phyloP scores from a whole-genome alignment of 2,113 vertebrate genomes.

The Felis chaus region DNA sequence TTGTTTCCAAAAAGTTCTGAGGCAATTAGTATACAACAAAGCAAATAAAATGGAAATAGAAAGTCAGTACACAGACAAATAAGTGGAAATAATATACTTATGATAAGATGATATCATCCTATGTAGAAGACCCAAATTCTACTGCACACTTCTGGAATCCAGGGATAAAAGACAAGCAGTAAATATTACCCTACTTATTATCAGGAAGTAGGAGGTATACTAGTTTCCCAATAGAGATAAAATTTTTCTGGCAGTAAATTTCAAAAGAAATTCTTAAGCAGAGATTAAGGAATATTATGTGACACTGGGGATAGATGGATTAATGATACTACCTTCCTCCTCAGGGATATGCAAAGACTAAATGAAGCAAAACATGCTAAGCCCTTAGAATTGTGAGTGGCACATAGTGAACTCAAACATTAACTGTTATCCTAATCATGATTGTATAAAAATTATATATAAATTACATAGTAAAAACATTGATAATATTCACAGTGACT shows the following conservation, averaged over 20 bases:
- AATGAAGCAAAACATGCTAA: background rate
- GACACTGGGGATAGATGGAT: background rate
- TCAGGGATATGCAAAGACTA: background rate
- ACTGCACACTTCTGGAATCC: background rate
- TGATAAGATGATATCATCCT: background rate
- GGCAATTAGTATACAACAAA: background rate
- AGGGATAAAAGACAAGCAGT: background rate
- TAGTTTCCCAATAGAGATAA: background rate
- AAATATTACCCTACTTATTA: background rate
- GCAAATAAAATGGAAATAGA: background rate
- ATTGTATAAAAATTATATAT: background rate
- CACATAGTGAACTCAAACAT: background rate
- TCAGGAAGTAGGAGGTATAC: background rate
- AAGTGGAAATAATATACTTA: background rate
- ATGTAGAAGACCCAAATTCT: background rate
- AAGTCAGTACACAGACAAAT: background rate
- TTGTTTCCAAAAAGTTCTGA: conserved; percentile 1
- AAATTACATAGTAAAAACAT: background rate
- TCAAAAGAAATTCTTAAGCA: background rate
- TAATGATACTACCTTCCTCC: conserved; percentile 4
- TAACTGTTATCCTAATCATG: background rate
- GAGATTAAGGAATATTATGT: background rate
- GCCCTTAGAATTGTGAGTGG: background rate
- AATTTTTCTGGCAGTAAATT: conserved; percentile 28
- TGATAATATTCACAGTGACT: background rate